These are phyloP conservation scores for Eulemur coronatus DNA, from an alignment of 2,797 vertebrate species.

Conservation along the genomic window DNA sequence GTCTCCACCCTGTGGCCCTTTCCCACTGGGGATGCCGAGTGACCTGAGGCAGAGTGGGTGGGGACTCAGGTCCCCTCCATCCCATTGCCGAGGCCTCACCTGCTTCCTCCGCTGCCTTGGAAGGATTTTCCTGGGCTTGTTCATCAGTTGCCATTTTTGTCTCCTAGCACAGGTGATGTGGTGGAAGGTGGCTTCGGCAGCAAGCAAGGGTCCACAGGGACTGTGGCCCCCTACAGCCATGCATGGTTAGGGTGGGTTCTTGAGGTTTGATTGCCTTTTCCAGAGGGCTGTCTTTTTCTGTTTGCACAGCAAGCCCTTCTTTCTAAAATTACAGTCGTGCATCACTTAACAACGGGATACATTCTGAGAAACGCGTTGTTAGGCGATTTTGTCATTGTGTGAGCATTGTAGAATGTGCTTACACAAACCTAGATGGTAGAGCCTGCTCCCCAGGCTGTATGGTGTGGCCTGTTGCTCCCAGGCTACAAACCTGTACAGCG, in stretches of 20 bases:
- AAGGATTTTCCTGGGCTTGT: neutral
- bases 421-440: neutral
- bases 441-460: neutral
- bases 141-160: neutral
- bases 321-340: neutral
- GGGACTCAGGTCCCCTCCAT: neutral
- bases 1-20: neutral
- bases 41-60: rapidly evolving
- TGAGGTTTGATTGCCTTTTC: neutral
- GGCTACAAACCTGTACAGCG: neutral
- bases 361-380: neutral
- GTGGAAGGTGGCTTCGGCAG: neutral
- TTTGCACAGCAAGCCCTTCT: neutral
- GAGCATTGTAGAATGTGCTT: neutral
- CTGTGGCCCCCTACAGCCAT: neutral
- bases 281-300: too few species aligned
- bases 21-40: neutral
- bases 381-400: neutral
- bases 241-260: rapidly evolving
- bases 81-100: neutral
- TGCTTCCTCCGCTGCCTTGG: rapidly evolving
- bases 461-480: neutral
- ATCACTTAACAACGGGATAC: neutral
- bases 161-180: too few species aligned
- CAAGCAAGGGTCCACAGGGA: neutral